Percentiles rank a stretch among this genome's conserved stretches.
phyloP scores from a whole-genome alignment of 2,113 vertebrate species.

The Dolichotis patagonum region DNA sequence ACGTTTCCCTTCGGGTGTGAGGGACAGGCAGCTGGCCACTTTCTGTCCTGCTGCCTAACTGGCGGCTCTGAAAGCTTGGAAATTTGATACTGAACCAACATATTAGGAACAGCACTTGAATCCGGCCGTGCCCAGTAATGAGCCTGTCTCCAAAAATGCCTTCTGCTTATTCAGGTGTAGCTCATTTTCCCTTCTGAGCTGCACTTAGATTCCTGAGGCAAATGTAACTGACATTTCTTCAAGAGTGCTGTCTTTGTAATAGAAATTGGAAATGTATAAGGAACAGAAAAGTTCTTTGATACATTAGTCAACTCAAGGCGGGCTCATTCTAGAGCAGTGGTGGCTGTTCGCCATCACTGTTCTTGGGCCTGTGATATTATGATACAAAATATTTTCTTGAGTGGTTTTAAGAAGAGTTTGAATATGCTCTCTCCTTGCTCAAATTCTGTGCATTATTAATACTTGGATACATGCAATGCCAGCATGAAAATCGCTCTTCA shows the following conservation, averaged over 20 bases:
- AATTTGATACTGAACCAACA: background rate
- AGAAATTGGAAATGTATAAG: background rate
- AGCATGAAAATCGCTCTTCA: slow-evolving; percentile 83
- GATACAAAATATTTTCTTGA: background rate
- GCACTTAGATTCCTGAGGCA: slow-evolving; percentile 28
- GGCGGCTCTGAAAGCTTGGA: background rate
- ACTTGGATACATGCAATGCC: slow-evolving; percentile 87
- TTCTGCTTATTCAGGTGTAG: slow-evolving; percentile 43
- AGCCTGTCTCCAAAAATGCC: background rate
- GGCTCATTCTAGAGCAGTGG: background rate
- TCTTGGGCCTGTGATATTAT: background rate
- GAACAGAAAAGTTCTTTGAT: background rate
- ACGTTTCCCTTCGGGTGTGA: background rate
- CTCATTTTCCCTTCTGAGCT: background rate
- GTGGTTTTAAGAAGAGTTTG: slow-evolving; percentile 72
- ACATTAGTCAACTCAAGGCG: slow-evolving; percentile 1
- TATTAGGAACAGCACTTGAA: background rate
- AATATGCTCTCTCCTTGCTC: slow-evolving; percentile 84
- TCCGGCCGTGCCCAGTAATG: background rate
- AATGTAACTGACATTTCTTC: slow-evolving; percentile 32
- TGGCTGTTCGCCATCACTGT: background rate
- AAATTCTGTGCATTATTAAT: slow-evolving; percentile 87
- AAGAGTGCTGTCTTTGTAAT: background rate
- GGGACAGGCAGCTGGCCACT: background rate
- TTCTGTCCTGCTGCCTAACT: background rate